These are phyloP conservation scores for Sisyra terminalis DNA, from an alignment of 2,888 invertebrate species.

Conservation along the genomic window DNA sequence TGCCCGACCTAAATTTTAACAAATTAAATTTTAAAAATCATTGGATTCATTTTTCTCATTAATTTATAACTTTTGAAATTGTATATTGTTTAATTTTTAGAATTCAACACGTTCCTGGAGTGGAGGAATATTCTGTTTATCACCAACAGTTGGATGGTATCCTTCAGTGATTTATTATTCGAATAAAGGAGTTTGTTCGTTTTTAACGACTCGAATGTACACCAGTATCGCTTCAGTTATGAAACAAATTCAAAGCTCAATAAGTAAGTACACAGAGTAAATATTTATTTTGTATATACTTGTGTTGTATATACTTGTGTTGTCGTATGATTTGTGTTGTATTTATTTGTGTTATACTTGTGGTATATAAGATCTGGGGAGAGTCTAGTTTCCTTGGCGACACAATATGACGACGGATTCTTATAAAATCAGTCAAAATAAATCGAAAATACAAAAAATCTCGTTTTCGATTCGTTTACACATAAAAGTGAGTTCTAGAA, in stretches of 20 bases:
- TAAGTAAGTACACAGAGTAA: slow-evolving; percentile 25
- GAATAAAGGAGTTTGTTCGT: slow-evolving; percentile 35
- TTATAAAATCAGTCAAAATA: no score
- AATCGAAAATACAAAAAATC: no score
- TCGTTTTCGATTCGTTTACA: no score
- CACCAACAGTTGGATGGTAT: slow-evolving; percentile 45
- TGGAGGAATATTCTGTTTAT: slow-evolving; percentile 51
- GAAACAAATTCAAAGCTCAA: slow-evolving; percentile 29
- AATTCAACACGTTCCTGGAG: slow-evolving; percentile 31
- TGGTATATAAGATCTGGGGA: no score
- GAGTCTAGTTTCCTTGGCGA: no score
- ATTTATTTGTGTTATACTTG: no score
- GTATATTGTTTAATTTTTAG: slow-evolving; percentile 3
- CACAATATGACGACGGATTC: no score
- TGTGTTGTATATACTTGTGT: no score
- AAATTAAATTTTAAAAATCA: no score
- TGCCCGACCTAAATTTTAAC: no score
- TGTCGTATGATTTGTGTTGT: no score
- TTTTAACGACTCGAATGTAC: slow-evolving; percentile 27
- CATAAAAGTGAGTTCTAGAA: no score
- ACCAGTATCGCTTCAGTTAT: slow-evolving; percentile 37
- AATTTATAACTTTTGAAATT: slow-evolving; percentile 6
- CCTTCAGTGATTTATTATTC: slow-evolving; percentile 50
- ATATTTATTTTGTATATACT: background rate
- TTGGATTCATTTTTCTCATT: slow-evolving; percentile 3